Percentiles rank a stretch among this genome's conserved stretches.
Conservation (phyloP, 1,140 invertebrate genomes). For the Sinonovacula constricta region DNA sequence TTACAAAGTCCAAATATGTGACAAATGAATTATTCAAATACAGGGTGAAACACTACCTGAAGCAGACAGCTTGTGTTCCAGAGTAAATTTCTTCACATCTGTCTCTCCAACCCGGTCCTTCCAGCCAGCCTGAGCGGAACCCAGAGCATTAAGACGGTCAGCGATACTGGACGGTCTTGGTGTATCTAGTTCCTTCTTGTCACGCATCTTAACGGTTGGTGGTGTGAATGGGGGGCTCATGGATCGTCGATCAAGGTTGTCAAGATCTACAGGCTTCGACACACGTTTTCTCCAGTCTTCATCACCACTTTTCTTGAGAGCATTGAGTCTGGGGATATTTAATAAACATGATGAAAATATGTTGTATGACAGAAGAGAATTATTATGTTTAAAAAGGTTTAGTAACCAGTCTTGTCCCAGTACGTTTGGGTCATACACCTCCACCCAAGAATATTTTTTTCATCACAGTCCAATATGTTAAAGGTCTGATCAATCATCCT, state of each 20-base stretch:
- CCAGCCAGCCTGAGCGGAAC: conserved; percentile 88
- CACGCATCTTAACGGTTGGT: conserved; percentile 59
- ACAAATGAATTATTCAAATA: too few species aligned
- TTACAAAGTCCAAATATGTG: too few species aligned
- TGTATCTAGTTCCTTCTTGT: conserved; percentile 56
- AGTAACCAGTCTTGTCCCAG: too few species aligned
- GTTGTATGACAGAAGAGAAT: too few species aligned
- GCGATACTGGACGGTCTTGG: conserved; percentile 77
- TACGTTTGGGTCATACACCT: too few species aligned
- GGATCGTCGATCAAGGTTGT: conserved; percentile 36
- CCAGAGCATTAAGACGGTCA: conserved; percentile 82
- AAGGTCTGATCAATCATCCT: too few species aligned
- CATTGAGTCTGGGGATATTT: conserved; percentile 81
- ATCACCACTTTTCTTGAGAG: conserved; percentile 90
- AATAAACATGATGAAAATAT: not conserved
- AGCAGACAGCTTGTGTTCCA: conserved; percentile 87
- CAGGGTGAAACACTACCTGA: too few species aligned
- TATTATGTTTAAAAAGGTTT: too few species aligned
- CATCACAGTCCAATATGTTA: too few species aligned
- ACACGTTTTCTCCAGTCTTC: conserved; percentile 90
- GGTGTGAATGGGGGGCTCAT: conserved; percentile 14
- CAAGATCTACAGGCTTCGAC: conserved; percentile 52
- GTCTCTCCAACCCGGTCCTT: conserved; percentile 87
- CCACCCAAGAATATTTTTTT: too few species aligned
- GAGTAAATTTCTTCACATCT: conserved; percentile 91